Percentiles rank a stretch among this genome's conserved stretches.
phyloP scores from a whole-genome alignment of 2,888 invertebrate genomes.

The Agriopis aurantiaria region DNA sequence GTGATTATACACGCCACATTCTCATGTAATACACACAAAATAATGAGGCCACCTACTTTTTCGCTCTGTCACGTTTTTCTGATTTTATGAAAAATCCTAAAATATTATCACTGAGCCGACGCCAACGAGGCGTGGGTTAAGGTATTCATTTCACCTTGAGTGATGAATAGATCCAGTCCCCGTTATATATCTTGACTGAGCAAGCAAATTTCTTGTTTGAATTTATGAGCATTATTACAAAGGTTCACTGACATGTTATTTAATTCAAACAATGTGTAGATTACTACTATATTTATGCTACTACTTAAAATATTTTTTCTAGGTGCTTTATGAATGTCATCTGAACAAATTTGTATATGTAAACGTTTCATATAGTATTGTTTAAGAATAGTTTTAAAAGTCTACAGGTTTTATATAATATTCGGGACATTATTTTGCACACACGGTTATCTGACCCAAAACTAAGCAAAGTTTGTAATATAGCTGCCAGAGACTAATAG shows the following conservation, averaged over 20 bases:
- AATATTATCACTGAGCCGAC: constrained; percentile 1
- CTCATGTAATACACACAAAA: not conserved
- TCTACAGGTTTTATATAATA: too few relatives aligned
- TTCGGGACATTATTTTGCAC: too few relatives aligned
- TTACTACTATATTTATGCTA: too few relatives aligned
- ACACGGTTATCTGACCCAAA: too few relatives aligned
- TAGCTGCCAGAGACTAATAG: too few relatives aligned
- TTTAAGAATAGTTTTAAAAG: too few relatives aligned
- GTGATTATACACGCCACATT: too few relatives aligned
- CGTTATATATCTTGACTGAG: constrained; percentile 3
- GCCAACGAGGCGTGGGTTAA: constrained; percentile 2
- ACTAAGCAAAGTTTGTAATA: too few relatives aligned
- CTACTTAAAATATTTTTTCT: too few relatives aligned
- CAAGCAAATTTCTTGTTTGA: constrained; percentile 6
- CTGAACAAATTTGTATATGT: too few relatives aligned
- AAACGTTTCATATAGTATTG: too few relatives aligned
- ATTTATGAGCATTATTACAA: not conserved
- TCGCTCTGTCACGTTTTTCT: constrained; percentile 4
- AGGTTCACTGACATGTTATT: not conserved
- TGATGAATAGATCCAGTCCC: constrained; percentile 20
- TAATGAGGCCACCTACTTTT: not conserved
- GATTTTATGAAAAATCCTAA: not conserved
- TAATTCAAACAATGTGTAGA: not conserved
- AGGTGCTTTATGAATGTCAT: too few relatives aligned
- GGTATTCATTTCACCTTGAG: constrained; percentile 18